phyloP scores from a whole-genome alignment of 2,888 invertebrate species.

The Noctua comes region DNA sequence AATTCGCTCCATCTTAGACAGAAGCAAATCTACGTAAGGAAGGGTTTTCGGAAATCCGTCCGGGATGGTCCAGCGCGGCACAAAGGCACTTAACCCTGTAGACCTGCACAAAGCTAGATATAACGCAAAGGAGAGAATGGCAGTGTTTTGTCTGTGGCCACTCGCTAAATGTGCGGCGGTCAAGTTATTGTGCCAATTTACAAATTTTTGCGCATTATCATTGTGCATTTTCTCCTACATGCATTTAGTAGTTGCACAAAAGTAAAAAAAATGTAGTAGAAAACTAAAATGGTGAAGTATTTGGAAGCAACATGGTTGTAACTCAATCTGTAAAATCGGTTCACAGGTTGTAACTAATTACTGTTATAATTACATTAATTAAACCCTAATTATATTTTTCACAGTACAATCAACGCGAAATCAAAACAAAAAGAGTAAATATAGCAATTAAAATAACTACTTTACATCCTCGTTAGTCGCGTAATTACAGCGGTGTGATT shows the following conservation, averaged over 20 bases:
- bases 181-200: slow-evolving; percentile 31
- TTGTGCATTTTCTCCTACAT: background rate
- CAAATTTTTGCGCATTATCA: slow-evolving; percentile 2
- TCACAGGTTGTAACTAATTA: slow-evolving; percentile 5
- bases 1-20: slow-evolving; percentile 20
- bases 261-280: background rate
- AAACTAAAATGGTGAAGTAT: no score
- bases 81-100: slow-evolving; percentile 38
- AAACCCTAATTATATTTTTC: slow-evolving; percentile 4
- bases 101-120: slow-evolving; percentile 29
- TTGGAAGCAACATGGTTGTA: background rate
- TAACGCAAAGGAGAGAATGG: slow-evolving; percentile 33
- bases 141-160: slow-evolving; percentile 40
- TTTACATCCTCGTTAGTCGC: slow-evolving; percentile 27
- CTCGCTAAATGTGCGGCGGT: slow-evolving; percentile 24
- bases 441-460: slow-evolving; percentile 25
- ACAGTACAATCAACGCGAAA: background rate
- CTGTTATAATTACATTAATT: background rate
- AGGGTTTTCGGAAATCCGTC: slow-evolving; percentile 54
- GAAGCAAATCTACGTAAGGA: slow-evolving; percentile 23
- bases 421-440: slow-evolving; percentile 17
- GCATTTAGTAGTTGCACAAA: background rate
- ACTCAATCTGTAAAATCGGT: background rate
- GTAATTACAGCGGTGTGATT: slow-evolving; percentile 46
- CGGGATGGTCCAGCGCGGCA: slow-evolving; percentile 13